Evolutionary conservation across 2,797 vertebrate species (phyloP).

Genomic region (Sternarchorhynchus goeldii): DNA sequence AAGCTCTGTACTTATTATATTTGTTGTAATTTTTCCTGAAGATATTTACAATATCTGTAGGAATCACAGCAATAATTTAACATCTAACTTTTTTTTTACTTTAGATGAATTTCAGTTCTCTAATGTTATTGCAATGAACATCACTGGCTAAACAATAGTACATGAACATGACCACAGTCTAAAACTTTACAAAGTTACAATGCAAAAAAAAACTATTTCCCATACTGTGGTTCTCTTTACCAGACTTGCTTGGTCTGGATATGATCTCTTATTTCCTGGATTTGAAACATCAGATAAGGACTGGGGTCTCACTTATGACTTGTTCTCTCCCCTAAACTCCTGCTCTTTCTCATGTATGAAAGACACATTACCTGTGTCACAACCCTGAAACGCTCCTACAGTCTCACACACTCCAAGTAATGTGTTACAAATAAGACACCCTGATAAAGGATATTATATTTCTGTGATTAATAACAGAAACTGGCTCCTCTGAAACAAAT

Average conservation of each 20-base stretch:
- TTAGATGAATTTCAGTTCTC: neutral
- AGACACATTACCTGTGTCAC: slow-evolving; percentile 61
- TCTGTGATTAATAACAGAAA: slow-evolving; percentile 46
- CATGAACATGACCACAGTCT: slow-evolving; percentile 18
- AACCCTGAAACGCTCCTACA: slow-evolving; percentile 32
- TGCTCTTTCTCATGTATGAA: slow-evolving; percentile 54
- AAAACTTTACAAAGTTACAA: slow-evolving; percentile 22
- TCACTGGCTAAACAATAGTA: slow-evolving; percentile 24
- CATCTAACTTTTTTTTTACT: too few relatives aligned
- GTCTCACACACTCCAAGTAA: slow-evolving; percentile 41
- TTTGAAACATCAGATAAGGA: slow-evolving; percentile 56
- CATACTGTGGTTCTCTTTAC: slow-evolving; percentile 32
- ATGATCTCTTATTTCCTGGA: slow-evolving; percentile 56
- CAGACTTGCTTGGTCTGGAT: slow-evolving; percentile 42
- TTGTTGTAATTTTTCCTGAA: too few relatives aligned
- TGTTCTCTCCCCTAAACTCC: slow-evolving; percentile 42
- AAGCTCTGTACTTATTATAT: too few relatives aligned
- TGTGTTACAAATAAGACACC: slow-evolving; percentile 40
- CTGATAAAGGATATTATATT: slow-evolving; percentile 55
- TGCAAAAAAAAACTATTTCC: slow-evolving; percentile 1
- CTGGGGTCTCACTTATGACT: slow-evolving; percentile 43
- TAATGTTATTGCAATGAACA: neutral
- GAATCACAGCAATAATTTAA: too few relatives aligned
- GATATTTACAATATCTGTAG: too few relatives aligned
- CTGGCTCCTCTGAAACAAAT: slow-evolving; percentile 17